Base-by-base conservation (phyloP, 2,113 vertebrate species). In the Donacobius atricapilla region DNA sequence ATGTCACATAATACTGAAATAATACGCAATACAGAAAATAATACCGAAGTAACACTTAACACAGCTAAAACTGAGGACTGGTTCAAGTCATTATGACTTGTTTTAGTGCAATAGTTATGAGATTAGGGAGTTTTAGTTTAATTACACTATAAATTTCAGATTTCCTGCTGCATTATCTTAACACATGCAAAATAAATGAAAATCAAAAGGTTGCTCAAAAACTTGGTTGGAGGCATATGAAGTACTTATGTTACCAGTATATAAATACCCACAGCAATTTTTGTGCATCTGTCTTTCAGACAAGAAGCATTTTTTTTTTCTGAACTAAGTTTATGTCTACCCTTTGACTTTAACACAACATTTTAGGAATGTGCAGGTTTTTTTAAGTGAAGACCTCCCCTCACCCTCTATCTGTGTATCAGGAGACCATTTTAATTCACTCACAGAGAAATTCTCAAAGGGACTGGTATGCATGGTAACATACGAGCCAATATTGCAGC, bases 401-500 rank as follows among this genome's bases (percentile, higher is more conserved):
- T 27, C 15, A 22, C 33, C 37, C 70, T 50, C 42, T 83, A 83
- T 64, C 96, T 45, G 31, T 69, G 93, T 97, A 97, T 83, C 98
- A 96, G 84, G 97, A 98, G 97, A 98, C 97, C 84, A 95, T 98
- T 98, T 98, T 98, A 98, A 98, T 98, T 98, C 98, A 98, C 97
- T 98, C 97, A 96, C 97, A 89, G 95, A 93, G 94, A 97, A 98
- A 98, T 97, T 96, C 98, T 98, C 98, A 70, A 83, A 86, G 98
- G 97, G 86, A 90, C 90, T 93, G 94, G 70, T 96, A 66, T 95
- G 96, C 86, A 92, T 94, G 94, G 98, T 93, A 98, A 98, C 98
- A 98, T 39, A 98, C 97, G 90, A 98, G 96, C 96, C 98, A 99
- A 98, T 98, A 98, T 98, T 98, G 90, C 64, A 98, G 97, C 98